A percentile compares a stretch with the other conserved stretches of the same genome.
These are phyloP conservation scores for Malthinus seriepunctatus DNA, from an alignment of 2,888 invertebrate species.

Conservation along the genomic window DNA sequence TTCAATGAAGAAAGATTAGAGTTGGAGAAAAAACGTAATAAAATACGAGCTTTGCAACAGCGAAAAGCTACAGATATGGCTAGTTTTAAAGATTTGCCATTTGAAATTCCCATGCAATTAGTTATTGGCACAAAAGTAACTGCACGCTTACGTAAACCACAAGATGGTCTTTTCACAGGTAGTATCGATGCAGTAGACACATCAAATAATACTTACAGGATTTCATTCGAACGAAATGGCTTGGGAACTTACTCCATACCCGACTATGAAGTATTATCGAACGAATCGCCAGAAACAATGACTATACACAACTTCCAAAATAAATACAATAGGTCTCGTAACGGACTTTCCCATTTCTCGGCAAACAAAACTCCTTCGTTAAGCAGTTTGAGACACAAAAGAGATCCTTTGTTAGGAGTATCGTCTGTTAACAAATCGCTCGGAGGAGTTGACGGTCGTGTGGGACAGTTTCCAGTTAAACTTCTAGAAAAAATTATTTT, in stretches of 20 bases:
- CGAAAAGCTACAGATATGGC: conserved; percentile 81
- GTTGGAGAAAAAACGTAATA: conserved; percentile 85
- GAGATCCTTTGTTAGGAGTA: conserved; percentile 73
- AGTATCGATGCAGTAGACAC: conserved; percentile 95
- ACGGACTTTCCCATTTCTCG: conserved; percentile 62
- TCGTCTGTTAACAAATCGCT: conserved; percentile 45
- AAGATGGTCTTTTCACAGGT: conserved; percentile 89
- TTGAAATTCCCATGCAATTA: conserved; percentile 91
- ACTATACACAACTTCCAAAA: conserved; percentile 82
- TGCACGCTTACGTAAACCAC: conserved; percentile 86
- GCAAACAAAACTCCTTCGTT: conserved; percentile 54
- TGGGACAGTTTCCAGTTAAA: conserved; percentile 83
- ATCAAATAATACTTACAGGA: conserved; percentile 90
- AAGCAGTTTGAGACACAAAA: conserved; percentile 55
- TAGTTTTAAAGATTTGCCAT: conserved; percentile 83
- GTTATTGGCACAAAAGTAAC: conserved; percentile 95
- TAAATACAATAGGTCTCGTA: conserved; percentile 71
- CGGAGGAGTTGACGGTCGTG: conserved; percentile 56
- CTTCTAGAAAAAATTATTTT: conserved; percentile 85
- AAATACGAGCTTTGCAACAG: conserved; percentile 91
- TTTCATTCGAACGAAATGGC: conserved; percentile 90
- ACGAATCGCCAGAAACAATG: conserved; percentile 89
- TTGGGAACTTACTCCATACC: conserved; percentile 95
- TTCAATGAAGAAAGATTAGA: conserved; percentile 94
- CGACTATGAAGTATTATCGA: conserved; percentile 94